Percentiles rank a stretch among this genome's conserved stretches.
These are phyloP conservation scores for Neomorphus geoffroyi DNA, from an alignment of 2,797 vertebrate genomes.

Conservation along the genomic window DNA sequence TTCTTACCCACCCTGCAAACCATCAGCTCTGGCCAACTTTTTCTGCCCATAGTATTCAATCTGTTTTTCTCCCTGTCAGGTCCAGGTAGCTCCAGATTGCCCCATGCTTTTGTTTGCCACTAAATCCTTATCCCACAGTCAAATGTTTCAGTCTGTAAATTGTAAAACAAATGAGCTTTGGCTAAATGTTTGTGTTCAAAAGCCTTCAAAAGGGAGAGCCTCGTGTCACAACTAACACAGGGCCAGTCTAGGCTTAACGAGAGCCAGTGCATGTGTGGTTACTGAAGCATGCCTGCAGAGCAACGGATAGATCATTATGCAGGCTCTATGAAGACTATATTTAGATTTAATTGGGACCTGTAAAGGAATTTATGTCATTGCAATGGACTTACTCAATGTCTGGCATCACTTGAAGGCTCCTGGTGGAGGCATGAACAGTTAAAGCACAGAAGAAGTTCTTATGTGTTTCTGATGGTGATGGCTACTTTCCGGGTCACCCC, in stretches of 20 bases:
- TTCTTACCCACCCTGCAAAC: background rate
- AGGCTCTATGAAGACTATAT: slow-evolving; percentile 8
- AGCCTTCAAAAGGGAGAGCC: background rate
- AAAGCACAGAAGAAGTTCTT: background rate
- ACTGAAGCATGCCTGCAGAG: slow-evolving; percentile 17
- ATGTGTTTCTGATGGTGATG: background rate
- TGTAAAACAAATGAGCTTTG: background rate
- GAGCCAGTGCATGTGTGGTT: background rate
- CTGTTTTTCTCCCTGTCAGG: background rate
- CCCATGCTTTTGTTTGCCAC: background rate
- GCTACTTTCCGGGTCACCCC: background rate
- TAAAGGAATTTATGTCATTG: slow-evolving; percentile 17
- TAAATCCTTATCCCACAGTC: background rate
- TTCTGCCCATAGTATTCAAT: background rate
- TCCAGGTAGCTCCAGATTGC: background rate
- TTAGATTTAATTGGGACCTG: slow-evolving; percentile 64
- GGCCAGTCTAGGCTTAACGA: slow-evolving; percentile 32
- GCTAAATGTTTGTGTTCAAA: background rate
- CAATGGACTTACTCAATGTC: background rate
- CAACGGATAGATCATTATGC: background rate
- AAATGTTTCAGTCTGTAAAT: slow-evolving; percentile 7
- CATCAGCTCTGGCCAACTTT: background rate
- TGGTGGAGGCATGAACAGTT: background rate
- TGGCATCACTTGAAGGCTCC: background rate
- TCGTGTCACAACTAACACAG: background rate